Evolutionary conservation across 2,888 invertebrate genomes (phyloP).

Genomic region (Ormia ochracea): DNA sequence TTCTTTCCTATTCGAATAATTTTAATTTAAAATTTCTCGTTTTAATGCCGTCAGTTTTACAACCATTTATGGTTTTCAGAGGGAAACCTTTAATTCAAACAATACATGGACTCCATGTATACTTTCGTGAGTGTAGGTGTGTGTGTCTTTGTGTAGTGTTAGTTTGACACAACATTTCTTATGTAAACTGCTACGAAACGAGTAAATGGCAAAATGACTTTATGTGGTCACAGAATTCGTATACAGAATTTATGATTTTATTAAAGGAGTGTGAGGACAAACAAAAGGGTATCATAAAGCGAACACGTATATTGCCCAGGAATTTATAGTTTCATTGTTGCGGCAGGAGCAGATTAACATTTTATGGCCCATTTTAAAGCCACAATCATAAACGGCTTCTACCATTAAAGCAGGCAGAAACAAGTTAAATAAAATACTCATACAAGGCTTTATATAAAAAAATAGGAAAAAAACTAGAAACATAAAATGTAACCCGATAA

Average conservation of each 20-base stretch:
- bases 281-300: neutral
- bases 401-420: neutral
- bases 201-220: constrained; percentile 42
- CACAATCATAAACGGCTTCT: neutral
- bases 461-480: too few relatives aligned
- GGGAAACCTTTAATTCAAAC: too few relatives aligned
- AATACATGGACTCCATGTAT: too few relatives aligned
- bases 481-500: too few relatives aligned
- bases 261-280: neutral
- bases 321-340: constrained; percentile 25
- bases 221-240: constrained; percentile 49
- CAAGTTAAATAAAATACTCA: neutral
- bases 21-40: too few relatives aligned
- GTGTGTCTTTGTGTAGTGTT: too few relatives aligned
- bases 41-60: too few relatives aligned
- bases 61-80: too few relatives aligned
- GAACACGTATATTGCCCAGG: constrained; percentile 19
- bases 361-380: constrained; percentile 52
- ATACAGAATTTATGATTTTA: neutral
- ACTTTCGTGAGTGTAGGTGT: too few relatives aligned
- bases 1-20: too few relatives aligned
- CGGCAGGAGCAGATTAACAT: constrained; percentile 41
- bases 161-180: too few relatives aligned
- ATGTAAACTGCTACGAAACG: neutral
- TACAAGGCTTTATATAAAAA: too few relatives aligned